phyloP scores from a whole-genome alignment of 2,797 vertebrate genomes.

The Syncerus caffer region DNA sequence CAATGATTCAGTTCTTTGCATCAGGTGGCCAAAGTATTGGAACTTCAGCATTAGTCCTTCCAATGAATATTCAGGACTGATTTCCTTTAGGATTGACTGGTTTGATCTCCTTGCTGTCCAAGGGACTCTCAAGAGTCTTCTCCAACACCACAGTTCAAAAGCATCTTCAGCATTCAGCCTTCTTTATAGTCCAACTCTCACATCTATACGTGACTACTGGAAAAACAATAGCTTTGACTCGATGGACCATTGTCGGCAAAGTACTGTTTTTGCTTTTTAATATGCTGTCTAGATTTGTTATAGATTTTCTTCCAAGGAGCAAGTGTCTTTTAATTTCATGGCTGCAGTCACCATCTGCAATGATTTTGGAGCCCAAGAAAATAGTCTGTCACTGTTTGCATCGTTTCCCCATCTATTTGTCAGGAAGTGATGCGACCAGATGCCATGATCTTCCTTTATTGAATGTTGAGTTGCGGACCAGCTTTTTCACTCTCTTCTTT shows the following conservation, averaged over 20 bases:
- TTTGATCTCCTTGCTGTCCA: neutral
- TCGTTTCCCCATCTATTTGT: neutral
- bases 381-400: neutral
- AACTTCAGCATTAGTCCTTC: neutral
- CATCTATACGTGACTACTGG: neutral
- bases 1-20: neutral
- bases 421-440: neutral
- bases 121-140: neutral
- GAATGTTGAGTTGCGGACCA: neutral
- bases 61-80: neutral
- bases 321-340: neutral
- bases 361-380: neutral
- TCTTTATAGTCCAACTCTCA: neutral
- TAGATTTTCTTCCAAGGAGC: neutral
- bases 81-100: neutral
- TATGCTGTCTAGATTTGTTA: neutral
- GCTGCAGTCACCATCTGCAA: neutral
- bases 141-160: neutral
- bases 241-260: neutral
- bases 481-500: neutral
- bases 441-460: neutral
- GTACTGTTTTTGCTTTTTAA: neutral
- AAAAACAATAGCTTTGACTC: neutral
- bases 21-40: neutral
- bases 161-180: neutral